phyloP scores from a whole-genome alignment of 2,797 vertebrate species.

The Channa striata region DNA sequence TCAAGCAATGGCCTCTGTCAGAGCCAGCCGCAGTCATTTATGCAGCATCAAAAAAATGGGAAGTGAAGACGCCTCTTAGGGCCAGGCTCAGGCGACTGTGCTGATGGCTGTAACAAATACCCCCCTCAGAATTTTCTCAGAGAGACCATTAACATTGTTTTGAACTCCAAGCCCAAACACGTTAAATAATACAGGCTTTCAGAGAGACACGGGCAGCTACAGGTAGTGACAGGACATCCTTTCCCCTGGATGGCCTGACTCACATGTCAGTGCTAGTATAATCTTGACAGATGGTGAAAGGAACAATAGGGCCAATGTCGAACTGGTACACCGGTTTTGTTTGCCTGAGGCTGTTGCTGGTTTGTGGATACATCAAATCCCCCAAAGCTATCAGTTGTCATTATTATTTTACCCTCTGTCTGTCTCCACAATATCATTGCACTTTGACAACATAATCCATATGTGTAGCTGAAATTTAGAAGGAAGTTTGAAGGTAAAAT shows the following conservation, averaged over 20 bases:
- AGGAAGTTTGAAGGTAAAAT: not conserved
- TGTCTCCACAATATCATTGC: constrained; percentile 6
- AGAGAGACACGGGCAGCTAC: constrained; percentile 32
- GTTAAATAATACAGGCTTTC: constrained; percentile 71
- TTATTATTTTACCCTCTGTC: constrained; percentile 50
- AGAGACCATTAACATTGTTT: constrained; percentile 79
- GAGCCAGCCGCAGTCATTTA: constrained; percentile 60
- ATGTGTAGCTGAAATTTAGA: not conserved
- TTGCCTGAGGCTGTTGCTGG: constrained; percentile 42
- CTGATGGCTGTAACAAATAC: constrained; percentile 73
- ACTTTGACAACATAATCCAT: constrained; percentile 6
- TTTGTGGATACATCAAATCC: constrained; percentile 30
- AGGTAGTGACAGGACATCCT: constrained; percentile 47
- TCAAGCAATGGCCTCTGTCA: constrained; percentile 57
- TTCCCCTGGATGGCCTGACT: constrained; percentile 37
- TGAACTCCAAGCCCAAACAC: constrained; percentile 72
- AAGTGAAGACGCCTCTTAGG: constrained; percentile 55
- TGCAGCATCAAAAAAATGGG: constrained; percentile 69
- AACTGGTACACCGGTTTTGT: constrained; percentile 15
- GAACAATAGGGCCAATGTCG: constrained; percentile 44
- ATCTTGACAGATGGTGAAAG: constrained; percentile 46
- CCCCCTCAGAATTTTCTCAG: constrained; percentile 46
- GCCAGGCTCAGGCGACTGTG: not conserved
- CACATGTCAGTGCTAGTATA: constrained; percentile 55
- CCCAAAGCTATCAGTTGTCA: constrained; percentile 30